These are phyloP conservation scores for Triplophysa dalaica DNA, from an alignment of 2,113 vertebrate genomes.

Conservation along the genomic window DNA sequence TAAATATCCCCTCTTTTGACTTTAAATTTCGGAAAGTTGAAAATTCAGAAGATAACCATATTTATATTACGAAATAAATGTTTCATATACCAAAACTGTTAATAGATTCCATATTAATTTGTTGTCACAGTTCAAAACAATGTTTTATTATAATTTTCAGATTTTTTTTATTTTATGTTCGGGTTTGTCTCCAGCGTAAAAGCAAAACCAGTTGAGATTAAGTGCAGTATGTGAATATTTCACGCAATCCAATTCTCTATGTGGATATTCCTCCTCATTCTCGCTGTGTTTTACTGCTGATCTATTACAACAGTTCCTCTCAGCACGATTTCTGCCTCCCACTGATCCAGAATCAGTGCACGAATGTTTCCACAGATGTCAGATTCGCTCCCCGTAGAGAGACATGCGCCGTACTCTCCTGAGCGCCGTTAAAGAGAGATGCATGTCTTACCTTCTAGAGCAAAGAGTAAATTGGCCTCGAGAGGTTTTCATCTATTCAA, in stretches of 20 bases:
- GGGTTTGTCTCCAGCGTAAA: neutral
- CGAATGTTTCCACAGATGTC: constrained; percentile 44
- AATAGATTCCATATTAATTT: too few species aligned
- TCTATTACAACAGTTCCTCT: constrained; percentile 59
- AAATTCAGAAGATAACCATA: too few species aligned
- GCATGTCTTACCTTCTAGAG: constrained; percentile 40
- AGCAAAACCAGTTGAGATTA: too few species aligned
- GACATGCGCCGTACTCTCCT: constrained; percentile 22
- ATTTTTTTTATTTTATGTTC: neutral
- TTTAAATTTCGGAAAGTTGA: too few species aligned
- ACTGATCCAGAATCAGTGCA: constrained; percentile 51
- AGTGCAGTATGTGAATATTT: neutral
- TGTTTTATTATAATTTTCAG: too few species aligned
- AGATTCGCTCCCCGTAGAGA: constrained; percentile 40
- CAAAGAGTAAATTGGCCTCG: constrained; percentile 49
- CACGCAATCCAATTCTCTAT: neutral
- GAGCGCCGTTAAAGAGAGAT: constrained; percentile 38
- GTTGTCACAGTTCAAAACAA: neutral
- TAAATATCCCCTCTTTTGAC: too few species aligned
- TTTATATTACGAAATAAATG: too few species aligned
- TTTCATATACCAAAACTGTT: too few species aligned
- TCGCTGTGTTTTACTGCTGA: constrained; percentile 40
- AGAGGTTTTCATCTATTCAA: constrained; percentile 49
- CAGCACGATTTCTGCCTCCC: constrained; percentile 49
- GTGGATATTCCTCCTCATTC: constrained; percentile 42